Evolutionary conservation across 2,888 invertebrate genomes (phyloP).

Genomic region (Ormyrus labotus): DNA sequence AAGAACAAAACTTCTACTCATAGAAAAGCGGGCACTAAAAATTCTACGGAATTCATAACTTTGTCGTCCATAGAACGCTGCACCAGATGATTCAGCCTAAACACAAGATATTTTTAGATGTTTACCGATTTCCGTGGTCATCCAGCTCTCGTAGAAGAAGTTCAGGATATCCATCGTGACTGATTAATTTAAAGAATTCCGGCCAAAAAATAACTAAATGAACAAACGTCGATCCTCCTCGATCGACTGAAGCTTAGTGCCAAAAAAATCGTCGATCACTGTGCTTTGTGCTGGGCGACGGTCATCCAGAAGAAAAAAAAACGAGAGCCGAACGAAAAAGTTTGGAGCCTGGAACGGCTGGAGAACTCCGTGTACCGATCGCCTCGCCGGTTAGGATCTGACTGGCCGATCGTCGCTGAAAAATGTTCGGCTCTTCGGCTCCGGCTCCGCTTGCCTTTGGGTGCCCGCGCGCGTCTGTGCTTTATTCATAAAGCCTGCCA

Average conservation of each 20-base stretch:
- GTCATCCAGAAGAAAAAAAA: neutral
- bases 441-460: neutral
- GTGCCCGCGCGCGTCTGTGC: neutral
- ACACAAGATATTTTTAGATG: neutral
- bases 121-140: constrained; percentile 23
- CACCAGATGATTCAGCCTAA: no score
- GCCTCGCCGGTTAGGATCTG: constrained; percentile 38
- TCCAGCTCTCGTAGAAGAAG: constrained; percentile 10
- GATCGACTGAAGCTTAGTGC: neutral
- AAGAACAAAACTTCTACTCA: no score
- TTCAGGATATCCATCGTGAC: constrained; percentile 30
- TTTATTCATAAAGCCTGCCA: constrained; percentile 24
- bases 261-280: neutral
- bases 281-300: neutral
- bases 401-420: constrained; percentile 45
- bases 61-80: no score
- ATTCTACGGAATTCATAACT: no score
- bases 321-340: no score
- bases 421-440: constrained; percentile 34
- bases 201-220: neutral
- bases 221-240: neutral
- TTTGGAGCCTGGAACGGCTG: neutral
- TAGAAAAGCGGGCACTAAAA: no score
- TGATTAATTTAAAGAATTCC: neutral
- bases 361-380: constrained; percentile 11